These are phyloP conservation scores for Drosophila tristis DNA, from an alignment of 1,140 invertebrate species.

Conservation along the genomic window DNA sequence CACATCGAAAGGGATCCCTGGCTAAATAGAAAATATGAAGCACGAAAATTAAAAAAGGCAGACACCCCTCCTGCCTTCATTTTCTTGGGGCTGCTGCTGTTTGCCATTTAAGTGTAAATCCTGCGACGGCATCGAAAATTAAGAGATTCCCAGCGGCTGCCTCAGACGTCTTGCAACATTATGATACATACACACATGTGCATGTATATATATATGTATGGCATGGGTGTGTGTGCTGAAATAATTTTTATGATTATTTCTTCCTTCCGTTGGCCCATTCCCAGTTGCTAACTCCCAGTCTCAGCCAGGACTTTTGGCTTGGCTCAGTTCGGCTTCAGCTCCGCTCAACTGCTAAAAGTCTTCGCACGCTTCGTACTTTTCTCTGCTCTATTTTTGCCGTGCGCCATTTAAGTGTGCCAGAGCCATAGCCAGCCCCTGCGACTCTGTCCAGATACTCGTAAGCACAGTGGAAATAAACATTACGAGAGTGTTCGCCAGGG, in stretches of 20 bases:
- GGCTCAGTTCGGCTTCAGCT: conserved; percentile 13
- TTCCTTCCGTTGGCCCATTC: conserved; percentile 68
- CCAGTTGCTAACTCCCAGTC: conserved; percentile 38
- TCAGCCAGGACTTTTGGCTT: conserved; percentile 49
- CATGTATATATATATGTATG: neutral
- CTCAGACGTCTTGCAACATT: conserved; percentile 68
- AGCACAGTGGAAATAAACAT: conserved; percentile 80
- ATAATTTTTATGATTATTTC: conserved; percentile 83
- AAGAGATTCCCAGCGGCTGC: conserved; percentile 63
- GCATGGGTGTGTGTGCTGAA: conserved; percentile 54
- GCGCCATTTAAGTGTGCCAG: conserved; percentile 61
- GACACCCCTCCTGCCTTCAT: conserved; percentile 17
- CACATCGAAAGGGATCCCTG: neutral
- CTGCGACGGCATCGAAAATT: conserved; percentile 66
- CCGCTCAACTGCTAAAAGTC: conserved; percentile 63
- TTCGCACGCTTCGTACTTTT: conserved; percentile 10
- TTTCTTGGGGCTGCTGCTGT: neutral
- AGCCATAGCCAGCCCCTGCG: conserved; percentile 14
- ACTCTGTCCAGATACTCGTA: conserved; percentile 56
- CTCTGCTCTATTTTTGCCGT: conserved; percentile 62
- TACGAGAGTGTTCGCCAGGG: conserved; percentile 39
- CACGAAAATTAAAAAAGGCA: conserved; percentile 73
- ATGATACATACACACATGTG: conserved; percentile 59
- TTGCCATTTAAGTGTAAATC: conserved; percentile 72
- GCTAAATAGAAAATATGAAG: conserved; percentile 78